Base-by-base conservation (phyloP, 2,888 invertebrate species). In the Abrostola tripartita region DNA sequence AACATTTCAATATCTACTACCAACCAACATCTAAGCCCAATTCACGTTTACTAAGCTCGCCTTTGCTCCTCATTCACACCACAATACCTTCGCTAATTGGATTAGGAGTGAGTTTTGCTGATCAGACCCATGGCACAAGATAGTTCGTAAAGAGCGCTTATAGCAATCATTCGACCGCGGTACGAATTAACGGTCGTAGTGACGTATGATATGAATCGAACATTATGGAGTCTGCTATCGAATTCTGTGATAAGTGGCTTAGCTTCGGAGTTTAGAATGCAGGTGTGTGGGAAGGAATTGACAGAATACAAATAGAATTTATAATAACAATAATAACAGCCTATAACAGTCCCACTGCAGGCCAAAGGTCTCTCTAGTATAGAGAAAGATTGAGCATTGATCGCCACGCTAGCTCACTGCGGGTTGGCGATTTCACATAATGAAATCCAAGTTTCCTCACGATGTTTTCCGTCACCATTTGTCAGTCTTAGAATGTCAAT, bases 101-200 rank as follows among this genome's bases (percentile, higher is more conserved):
- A 86, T 88, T 88, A 88, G 83, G 71, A 84, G 78, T 84, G 85
- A 86, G 83, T 87, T 86, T 85, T 85, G 86, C 82, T 82, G 83
- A 86, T 86, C 84, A 81, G 71, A 80, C 68, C 81, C 74, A 71
- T 60, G 56, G 68, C 67, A 55, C 36, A 77, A 77, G 73, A 69
- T 71, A 77, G 77, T 77, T 78, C 42, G 52, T 56, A 66, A 74
- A 78, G 78, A 71, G 76, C 65, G 66, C 74, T 78, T 78, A 71
- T 54, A 65, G 59, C 68, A 60, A 78, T 71, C 66, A 74, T 78
- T 78, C 44, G 76, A 78, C 76, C 68, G 57, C 66, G 61, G 55
- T 14, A 53, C 51, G 68, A 44, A 78, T 76, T 76, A 65, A 63
- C 37, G 40, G 49, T 5, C 61, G 44, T 62, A 42, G 49, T 57